Conservation (phyloP, 2,888 invertebrate genomes). For the Bruchidius siliquastri region DNA sequence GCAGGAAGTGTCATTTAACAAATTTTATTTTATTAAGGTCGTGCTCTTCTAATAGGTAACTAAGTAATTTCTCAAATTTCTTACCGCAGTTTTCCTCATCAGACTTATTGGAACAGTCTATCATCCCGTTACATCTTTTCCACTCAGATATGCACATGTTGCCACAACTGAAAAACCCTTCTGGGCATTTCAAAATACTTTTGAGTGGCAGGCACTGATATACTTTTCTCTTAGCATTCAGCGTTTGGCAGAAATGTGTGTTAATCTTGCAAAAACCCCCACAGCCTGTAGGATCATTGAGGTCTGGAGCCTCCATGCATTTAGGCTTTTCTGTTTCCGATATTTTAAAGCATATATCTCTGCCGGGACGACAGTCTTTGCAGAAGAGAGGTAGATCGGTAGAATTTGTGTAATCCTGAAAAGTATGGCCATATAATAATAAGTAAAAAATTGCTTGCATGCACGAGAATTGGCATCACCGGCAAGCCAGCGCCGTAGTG, state of each 20-base stretch:
- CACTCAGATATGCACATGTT: constrained; percentile 63
- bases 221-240: constrained; percentile 52
- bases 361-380: background rate
- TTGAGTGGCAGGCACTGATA: constrained; percentile 55
- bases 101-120: constrained; percentile 70
- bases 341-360: constrained; percentile 38
- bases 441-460: no score
- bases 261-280: constrained; percentile 62
- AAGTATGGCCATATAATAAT: no score
- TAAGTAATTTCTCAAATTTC: no score
- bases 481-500: no score
- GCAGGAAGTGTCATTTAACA: no score
- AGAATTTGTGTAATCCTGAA: background rate
- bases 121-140: constrained; percentile 66
- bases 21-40: no score
- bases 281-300: constrained; percentile 53
- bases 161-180: constrained; percentile 67
- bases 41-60: no score
- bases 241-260: constrained; percentile 59
- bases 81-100: constrained; percentile 71
- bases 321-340: constrained; percentile 32
- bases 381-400: background rate
- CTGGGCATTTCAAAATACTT: constrained; percentile 56
- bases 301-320: constrained; percentile 35
- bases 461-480: no score